Evolutionary conservation across 1,140 invertebrate species (phyloP), one percentile per base, ranked within the genome.

Genomic region (Sesamia nonagrioides): DNA sequence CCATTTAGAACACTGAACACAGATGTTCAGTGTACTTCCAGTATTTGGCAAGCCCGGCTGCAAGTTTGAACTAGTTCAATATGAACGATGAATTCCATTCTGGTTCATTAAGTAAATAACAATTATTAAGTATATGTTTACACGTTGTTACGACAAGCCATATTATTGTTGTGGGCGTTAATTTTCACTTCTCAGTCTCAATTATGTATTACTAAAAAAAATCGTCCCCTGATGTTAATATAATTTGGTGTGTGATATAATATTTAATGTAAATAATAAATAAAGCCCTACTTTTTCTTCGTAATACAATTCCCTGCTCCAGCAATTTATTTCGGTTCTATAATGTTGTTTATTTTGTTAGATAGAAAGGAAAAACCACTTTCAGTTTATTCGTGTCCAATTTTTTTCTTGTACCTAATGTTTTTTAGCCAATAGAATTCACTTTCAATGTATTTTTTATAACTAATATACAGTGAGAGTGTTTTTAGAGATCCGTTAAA

Each of bases 21-120:
- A 50, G 13, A 52, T 50, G 2, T 48, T 50, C 54, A 35, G n/a
- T 54, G 33, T 11, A 3, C 11, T 60, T 40, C 18, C 52, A 40
- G 54, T 58, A 60, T 74, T 37, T 60, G 18, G 50, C 52, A 42
- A 74, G 17, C 21, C 33, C 18, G 33, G 15, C 40, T 21, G 61
- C 61, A 21, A 66, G 63, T 27, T 27, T 15, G 13, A 68, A 48
- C 42, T 2, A 48, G 63, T 68, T 48, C 54, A 27, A 15, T 8
- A 37, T 61, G 58, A 35, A 66, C 11, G 2, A 3, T 66, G 3
- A 45, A 13, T n/a, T n/a, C 11, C 9, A 45, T 48, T 48, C 21
- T 56, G 18, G 63, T 50, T 48, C 42, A 68, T 68, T 8, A 68
- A 48, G n/a, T 61, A 61, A 61, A 61, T 61, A 37, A 61, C 33